Percentiles rank a stretch among this genome's conserved stretches.
Evolutionary conservation across 2,113 vertebrate species (phyloP).

Genomic region (Dolichotis patagonum): DNA sequence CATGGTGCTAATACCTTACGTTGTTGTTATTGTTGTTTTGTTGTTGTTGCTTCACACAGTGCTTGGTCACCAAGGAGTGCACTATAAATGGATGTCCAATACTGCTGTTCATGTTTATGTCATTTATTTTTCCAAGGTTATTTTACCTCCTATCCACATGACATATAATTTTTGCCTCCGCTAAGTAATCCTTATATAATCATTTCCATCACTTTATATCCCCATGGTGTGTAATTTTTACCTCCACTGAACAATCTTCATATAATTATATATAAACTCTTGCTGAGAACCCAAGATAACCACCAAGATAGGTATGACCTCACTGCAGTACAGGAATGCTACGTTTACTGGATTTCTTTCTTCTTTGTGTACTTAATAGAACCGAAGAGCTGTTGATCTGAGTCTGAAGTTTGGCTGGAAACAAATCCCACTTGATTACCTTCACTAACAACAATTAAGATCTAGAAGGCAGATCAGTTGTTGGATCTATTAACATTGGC

Average conservation of each 20-base stretch:
- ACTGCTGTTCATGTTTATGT: neutral
- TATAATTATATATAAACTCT: neutral
- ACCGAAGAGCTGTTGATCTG: neutral
- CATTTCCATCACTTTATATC: neutral
- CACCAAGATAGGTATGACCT: neutral
- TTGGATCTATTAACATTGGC: neutral
- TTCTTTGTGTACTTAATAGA: neutral
- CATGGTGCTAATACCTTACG: neutral
- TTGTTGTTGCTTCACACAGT: neutral
- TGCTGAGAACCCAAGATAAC: neutral
- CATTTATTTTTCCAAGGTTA: neutral
- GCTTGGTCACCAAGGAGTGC: neutral
- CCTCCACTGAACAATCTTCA: neutral
- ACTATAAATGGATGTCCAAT: neutral
- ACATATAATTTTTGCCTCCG: neutral
- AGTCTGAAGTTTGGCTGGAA: neutral
- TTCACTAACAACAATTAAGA: neutral
- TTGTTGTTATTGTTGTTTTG: neutral
- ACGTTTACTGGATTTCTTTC: neutral
- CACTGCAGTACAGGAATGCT: neutral
- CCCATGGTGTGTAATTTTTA: neutral
- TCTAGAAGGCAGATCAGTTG: neutral
- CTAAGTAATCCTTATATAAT: neutral
- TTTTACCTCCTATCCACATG: neutral
- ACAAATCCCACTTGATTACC: neutral